Base-by-base conservation (phyloP, 2,113 vertebrate genomes). In the Tupaia tana region DNA sequence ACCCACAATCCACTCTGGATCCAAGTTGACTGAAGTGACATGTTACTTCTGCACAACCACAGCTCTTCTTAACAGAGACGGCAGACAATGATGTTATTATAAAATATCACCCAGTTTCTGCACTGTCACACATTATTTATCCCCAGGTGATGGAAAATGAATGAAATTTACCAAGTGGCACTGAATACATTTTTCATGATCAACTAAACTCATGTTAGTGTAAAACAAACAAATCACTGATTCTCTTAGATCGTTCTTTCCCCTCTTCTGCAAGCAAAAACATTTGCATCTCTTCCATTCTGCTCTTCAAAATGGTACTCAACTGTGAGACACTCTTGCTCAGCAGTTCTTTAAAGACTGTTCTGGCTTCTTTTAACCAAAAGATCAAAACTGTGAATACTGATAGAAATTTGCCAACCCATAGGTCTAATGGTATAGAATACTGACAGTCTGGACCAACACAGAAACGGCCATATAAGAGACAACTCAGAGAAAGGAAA, bases 381-480 rank as follows among this genome's bases (percentile, higher is more conserved):
- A 96, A 74, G 69, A 94, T 27, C 24, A 90, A 7, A n/a, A 82
- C 92, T 82, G 73, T 3, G 9, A 96, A 90, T 64, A 66, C 31
- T 12, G 34, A 95, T 91, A 95, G 18, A 95, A 56, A 96, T 59
- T 61, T 75, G 31, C 77, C 73, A 95, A 63, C 24, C 61, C 86
- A 75, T 63, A 96, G 43, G 9, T 16, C 14, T 86, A 69, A 75
- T 19, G 71, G 31, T 25, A 27, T 0, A 29, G 25, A 86, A 95
- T 67, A 97, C 74, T 77, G 81, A n/a, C 34, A 73, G 70, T 69
- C 58, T 58, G 87, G 27, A 12, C 85, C 71, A 95, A 91, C 56
- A 77, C 4, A 90, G 31, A 96, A 91, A 71, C 29, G 85, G 34
- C 34, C 58, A 73, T 95, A 94, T 80, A 88, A 96, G 97, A 80